Conservation (phyloP, 2,113 vertebrate genomes). For the Sinosuthora webbiana region DNA sequence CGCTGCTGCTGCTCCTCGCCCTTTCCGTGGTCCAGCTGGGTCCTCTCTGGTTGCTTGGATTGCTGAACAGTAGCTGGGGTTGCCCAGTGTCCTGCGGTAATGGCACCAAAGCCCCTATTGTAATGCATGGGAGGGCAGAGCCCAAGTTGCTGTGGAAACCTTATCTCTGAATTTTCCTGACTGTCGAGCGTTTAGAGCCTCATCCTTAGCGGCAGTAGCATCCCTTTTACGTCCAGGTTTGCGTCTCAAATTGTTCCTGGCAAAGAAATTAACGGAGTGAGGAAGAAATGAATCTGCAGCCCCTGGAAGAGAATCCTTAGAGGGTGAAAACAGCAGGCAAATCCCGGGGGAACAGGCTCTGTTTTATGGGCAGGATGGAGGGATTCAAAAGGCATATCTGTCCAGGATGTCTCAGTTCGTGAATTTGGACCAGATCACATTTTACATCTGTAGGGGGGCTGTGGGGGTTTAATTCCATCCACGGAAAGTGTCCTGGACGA, state of each 20-base stretch:
- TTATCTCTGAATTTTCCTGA: constrained; percentile 11
- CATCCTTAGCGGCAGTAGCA: neutral
- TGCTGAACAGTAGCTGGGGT: neutral
- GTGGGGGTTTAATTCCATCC: neutral
- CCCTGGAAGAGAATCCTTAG: neutral
- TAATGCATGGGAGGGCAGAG: neutral
- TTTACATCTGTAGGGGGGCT: neutral
- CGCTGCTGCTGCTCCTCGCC: neutral
- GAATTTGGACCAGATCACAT: neutral
- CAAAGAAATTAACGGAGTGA: neutral
- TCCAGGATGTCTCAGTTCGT: neutral
- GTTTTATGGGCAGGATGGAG: neutral
- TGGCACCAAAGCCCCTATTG: neutral
- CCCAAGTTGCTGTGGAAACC: constrained; percentile 46
- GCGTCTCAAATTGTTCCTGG: neutral
- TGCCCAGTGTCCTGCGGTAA: constrained; percentile 2
- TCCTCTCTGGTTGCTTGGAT: neutral
- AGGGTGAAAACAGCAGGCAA: neutral
- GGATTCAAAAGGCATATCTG: neutral
- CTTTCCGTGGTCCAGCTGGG: neutral
- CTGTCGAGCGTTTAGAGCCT: neutral
- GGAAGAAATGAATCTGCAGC: neutral
- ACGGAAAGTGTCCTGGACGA: neutral
- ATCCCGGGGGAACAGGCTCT: neutral
- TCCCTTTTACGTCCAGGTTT: neutral